A percentile compares a stretch with the other conserved stretches of the same genome.
These are phyloP conservation scores for Malaclemys terrapin DNA, from an alignment of 2,113 vertebrate genomes.

Conservation along the genomic window DNA sequence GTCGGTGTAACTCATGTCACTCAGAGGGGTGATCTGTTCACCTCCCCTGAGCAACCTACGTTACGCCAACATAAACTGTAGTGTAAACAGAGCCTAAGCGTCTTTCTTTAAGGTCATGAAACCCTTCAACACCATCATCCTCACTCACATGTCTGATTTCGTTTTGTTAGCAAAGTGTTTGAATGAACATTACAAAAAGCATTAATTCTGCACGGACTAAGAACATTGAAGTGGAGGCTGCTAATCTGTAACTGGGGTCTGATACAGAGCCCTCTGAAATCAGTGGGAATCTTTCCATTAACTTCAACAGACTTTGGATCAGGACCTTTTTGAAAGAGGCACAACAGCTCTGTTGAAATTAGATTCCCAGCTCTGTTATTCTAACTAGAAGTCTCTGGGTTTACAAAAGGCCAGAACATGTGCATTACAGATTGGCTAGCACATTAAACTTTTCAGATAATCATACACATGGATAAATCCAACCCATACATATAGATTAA, in stretches of 20 bases:
- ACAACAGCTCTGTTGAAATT: background rate
- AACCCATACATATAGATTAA: conserved; percentile 13
- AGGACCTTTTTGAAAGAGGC: background rate
- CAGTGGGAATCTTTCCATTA: background rate
- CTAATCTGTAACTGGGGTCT: background rate
- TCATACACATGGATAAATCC: conserved; percentile 44
- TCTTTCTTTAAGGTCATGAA: background rate
- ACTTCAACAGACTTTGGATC: background rate
- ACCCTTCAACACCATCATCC: accelerated
- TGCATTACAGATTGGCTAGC: background rate
- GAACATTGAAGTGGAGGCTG: background rate
- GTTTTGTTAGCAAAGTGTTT: background rate
- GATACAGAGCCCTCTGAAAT: background rate
- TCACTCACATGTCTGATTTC: accelerated
- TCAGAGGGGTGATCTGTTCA: too few species aligned
- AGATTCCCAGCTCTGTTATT: background rate
- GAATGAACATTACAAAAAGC: background rate
- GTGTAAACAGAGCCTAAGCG: background rate
- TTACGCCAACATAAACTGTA: too few species aligned
- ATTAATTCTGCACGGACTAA: background rate
- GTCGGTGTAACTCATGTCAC: too few species aligned
- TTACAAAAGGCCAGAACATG: conserved; percentile 17
- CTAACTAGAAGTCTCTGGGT: background rate
- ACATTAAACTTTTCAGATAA: background rate
- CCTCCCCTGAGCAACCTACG: too few species aligned